Evolutionary conservation across 2,113 vertebrate species (phyloP), one percentile per base, ranked within the genome.

Genomic region (Antennarius striatus): DNA sequence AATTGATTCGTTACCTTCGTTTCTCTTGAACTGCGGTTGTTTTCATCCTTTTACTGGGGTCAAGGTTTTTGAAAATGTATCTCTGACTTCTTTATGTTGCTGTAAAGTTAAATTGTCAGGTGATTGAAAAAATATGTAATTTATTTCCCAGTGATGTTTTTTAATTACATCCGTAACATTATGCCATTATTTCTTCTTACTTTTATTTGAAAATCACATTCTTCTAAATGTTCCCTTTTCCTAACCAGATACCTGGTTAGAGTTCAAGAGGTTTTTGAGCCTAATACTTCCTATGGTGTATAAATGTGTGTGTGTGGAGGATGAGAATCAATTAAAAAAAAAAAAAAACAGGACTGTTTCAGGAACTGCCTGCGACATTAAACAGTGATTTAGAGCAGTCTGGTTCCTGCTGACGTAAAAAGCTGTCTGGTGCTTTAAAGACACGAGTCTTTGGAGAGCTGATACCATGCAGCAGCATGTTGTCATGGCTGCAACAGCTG

Each of bases 391-490:
- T 79, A 30, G 32, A 57, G 62, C 49, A 42, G 77, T 64, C 74
- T 66, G 75, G 50, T 59, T 75, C 69, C 77, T 66, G 77, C 75
- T 49, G 60, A 79, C 73, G 85, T 86, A 62, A 53, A 90, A 86
- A 86, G 82, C 57, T 30, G 76, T 76, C 63, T 79, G 67, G 63
- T 55, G 63, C 81, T 86, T 87, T 88, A 81, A 89, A 81, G 75
- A 32, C 69, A 0, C 4, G 17, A 60, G 65, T 56, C 70, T 53
- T 80, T 73, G 75, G 77, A 81, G 63, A 80, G 58, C 16, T 22
- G 57, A 65, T 1, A 17, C 73, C 32, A n/a, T 64, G 58, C 46
- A 70, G 65, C 65, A 78, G 53, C 65, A 66, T 57, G 64, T 54
- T 75, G 75, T 56, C 46, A 28, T 46, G 40, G 56, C 58, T 36